Evolutionary conservation across 2,888 invertebrate species (phyloP).

Genomic region (Apocheima hispidaria): DNA sequence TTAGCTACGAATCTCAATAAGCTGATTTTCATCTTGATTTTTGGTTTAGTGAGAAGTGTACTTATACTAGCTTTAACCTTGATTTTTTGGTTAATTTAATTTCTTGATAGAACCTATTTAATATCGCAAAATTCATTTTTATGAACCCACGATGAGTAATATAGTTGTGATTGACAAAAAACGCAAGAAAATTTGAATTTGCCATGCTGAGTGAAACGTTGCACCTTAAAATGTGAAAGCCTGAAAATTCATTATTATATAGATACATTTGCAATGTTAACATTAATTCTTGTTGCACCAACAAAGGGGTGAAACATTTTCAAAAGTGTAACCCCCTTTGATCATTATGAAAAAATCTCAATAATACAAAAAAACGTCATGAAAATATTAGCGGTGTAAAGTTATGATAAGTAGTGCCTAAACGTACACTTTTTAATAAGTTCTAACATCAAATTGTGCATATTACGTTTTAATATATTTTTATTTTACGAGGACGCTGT

Average conservation of each 20-base stretch:
- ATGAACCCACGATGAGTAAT: too few relatives aligned
- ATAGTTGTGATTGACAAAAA: too few relatives aligned
- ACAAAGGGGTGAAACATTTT: neutral
- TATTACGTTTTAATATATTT: slow-evolving; percentile 74
- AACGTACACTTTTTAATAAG: slow-evolving; percentile 65
- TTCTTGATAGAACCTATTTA: too few relatives aligned
- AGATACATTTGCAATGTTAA: neutral
- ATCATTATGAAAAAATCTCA: neutral
- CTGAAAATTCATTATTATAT: neutral
- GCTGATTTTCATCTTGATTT: too few relatives aligned
- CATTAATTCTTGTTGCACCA: neutral
- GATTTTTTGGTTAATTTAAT: too few relatives aligned
- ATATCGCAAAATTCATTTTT: too few relatives aligned
- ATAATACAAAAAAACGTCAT: slow-evolving; percentile 7
- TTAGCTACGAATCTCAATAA: too few relatives aligned
- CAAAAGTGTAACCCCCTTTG: neutral
- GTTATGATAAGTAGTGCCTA: slow-evolving; percentile 43
- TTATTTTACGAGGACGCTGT: slow-evolving; percentile 65
- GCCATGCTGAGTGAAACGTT: neutral
- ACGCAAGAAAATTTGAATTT: too few relatives aligned
- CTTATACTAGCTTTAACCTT: too few relatives aligned
- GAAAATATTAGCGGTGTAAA: slow-evolving; percentile 3
- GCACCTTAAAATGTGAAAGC: neutral
- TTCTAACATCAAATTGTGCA: slow-evolving; percentile 68
- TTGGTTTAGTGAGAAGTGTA: too few relatives aligned